Base-by-base conservation (phyloP, 2,888 invertebrate species). In the Serrognathus titanus region DNA sequence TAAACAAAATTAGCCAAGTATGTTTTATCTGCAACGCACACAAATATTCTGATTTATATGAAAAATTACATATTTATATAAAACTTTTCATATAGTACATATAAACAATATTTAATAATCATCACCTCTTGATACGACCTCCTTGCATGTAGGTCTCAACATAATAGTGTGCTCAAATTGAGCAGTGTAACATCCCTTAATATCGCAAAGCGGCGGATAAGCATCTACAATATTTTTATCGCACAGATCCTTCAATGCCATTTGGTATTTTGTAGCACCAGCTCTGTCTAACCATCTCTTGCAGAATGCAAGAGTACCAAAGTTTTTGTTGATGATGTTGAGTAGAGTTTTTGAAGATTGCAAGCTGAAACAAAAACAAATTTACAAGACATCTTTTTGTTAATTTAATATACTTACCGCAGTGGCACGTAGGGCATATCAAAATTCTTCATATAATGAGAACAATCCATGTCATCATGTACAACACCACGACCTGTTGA, bases 391-490 rank as follows among this genome's bases (percentile, higher is more conserved):
- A 8, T 49, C 20, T 40, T 8, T 56, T 7, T 36, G 43, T 16
- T 11, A 48, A 39, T 31, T 6, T 13, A 39, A 37, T 13, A 48
- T 43, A 45, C 41, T 73, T 76, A 90, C 87, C 94, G 85, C 55
- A 98, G 80, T 12, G 97, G 97, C 55, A 97, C 93, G 75, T 90
- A 96, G 63, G 88, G 85, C 66, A 89, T 89, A 71, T 99, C 97
- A 75, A 90, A 98, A 78, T 97, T 96, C 79, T 98, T 98, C 98
- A 99, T 99, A 77, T 99, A 99, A 80, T 99, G 99, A 11, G 97
- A 98, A 69, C 94, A 94, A 73, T 99, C 99, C 92, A 97, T 95
- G 73, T 99, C 99, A 74, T 99, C 98, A 74, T 98, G 97, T 1
- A 99, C 98, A 58, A 90, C 80, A 0, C 93, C 94, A 51, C 88